Evolutionary conservation across 2,888 invertebrate genomes (phyloP), one percentile per base, ranked within the genome.

Genomic region (Nephrocerus scutellatus): DNA sequence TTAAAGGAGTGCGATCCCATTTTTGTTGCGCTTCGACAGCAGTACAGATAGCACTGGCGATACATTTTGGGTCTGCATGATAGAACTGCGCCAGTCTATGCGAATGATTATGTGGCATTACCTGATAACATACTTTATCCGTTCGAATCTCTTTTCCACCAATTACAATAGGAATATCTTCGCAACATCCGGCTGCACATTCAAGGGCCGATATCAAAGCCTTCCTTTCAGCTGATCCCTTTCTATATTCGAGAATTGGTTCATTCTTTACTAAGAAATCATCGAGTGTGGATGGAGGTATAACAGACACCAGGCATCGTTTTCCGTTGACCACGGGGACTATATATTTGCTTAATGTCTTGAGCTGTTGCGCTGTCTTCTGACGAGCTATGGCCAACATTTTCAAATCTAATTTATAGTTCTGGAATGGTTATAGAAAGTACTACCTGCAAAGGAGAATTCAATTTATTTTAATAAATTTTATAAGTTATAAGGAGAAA

Each of bases 141-240:
- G 84, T 84, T 49, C 74, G 75, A 51, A 84, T 79, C 60, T 82
- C 82, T 65, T 91, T 76, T 44, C 83, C 83, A n/a, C 91, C 93
- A 60, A 97, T 89, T 20, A 95, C 78, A 57, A 97, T 84, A 6
- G 97, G 97, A 39, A 97, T 79, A 46, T 92, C 90, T 57, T 83
- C 81, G 34, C 80, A 76, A 41, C 72, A 71, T 19, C 69, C 66
- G 8, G 79, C 70, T 48, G 80, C 75, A 45, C 77, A 70, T 37
- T 77, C 66, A 25, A 97, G 69, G 26, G 81, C 82, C 24, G 72
- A 71, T 49, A 81, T 77, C 15, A 96, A 70, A 28, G 79, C 79
- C 21, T 66, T 59, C 34, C 91, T 76, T 68, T 97, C 96, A 31
- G 74, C 68, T 50, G 89, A 89, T 19, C 85, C 88, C 37, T 80